Evolutionary conservation across 2,113 vertebrate genomes (phyloP), one percentile per base, ranked within the genome.

Genomic region (Formicarius rufipectus): DNA sequence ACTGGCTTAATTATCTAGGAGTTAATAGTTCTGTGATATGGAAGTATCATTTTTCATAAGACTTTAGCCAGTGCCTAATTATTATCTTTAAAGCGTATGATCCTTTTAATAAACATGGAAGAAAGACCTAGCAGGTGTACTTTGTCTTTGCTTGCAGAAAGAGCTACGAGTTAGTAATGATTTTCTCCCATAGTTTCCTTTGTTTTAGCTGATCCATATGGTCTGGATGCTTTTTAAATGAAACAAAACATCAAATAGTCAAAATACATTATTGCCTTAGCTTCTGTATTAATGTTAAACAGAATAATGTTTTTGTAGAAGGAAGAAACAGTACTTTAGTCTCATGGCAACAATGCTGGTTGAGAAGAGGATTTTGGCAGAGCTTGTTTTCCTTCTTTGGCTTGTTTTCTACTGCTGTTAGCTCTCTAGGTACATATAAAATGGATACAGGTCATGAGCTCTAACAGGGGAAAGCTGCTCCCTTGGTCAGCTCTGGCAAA

Each of bases 371-470:
- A 80, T 80, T 83, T 96, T 92, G 33, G 1, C 63, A 58, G 55
- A 53, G 14, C 0, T 0, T 4, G 1, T 83, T 77, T 66, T 56
- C 19, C 7, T 58, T 64, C 49, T 60, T 58, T 69, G 42, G 10
- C 25, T 74, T 75, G n/a, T 81, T 58, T 79, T 69, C 35, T 81
- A 7, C 18, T 49, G 21, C 14, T 76, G 33, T 27, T 25, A 22
- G 14, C 9, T 60, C 16, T 64, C 14, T 49, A 18, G 2, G 2
- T 20, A 44, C 27, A 4, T 78, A 11, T 20, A 21, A 35, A 6
- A 18, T 64, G 27, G 40, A 23, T 73, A 16, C 7, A 68, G 24
- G 44, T 56, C 23, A 13, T 28, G 39, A 62, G 2, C 40, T 79
- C 28, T 68, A 20, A 63, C 83, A 14, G 15, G 6, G 10, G 56